phyloP scores from a whole-genome alignment of 2,797 vertebrate genomes.

The Cossypha heuglini region DNA sequence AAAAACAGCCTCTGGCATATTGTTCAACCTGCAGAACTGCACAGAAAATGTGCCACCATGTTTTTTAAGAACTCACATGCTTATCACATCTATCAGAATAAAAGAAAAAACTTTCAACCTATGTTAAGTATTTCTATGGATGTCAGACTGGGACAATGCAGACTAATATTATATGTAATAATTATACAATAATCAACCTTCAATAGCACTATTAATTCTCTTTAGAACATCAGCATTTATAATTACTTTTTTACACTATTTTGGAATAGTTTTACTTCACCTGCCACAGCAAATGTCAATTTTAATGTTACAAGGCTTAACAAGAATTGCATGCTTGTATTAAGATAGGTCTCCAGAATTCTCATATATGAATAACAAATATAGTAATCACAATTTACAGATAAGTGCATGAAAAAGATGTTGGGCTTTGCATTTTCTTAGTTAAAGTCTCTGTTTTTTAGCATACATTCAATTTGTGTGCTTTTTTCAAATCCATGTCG shows the following conservation, averaged over 20 bases:
- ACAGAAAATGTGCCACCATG: background rate
- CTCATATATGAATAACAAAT: background rate
- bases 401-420: background rate
- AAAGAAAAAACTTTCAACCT: background rate
- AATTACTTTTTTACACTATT: background rate
- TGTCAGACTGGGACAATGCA: background rate
- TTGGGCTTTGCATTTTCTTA: background rate
- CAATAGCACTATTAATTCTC: background rate
- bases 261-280: background rate
- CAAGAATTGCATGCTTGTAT: background rate
- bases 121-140: background rate
- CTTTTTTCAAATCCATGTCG: background rate
- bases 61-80: background rate
- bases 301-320: background rate
- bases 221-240: background rate
- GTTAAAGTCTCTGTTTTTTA: background rate
- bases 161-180: background rate
- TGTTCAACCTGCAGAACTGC: background rate
- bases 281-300: background rate
- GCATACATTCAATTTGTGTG: background rate
- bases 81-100: background rate
- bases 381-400: background rate
- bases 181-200: background rate
- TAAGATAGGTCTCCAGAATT: background rate
- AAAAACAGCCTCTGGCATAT: background rate